Evolutionary conservation across 2,888 invertebrate species (phyloP).

Genomic region (Amblyteles armatorius): DNA sequence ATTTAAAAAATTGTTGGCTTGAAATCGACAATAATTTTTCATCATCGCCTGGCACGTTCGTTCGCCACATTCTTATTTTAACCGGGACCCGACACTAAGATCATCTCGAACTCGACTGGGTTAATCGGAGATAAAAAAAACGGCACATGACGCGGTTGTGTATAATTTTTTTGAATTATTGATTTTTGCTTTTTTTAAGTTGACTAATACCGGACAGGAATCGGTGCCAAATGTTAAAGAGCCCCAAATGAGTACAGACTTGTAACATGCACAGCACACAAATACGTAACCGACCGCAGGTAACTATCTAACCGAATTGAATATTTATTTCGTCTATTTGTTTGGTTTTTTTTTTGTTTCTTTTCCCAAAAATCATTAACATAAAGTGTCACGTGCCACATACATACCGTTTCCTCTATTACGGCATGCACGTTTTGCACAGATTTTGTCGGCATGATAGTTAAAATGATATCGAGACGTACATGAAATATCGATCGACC

Average conservation of each 20-base stretch:
- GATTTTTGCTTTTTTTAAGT: slow-evolving; percentile 84
- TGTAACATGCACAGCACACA: slow-evolving; percentile 84
- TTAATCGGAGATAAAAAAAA: slow-evolving; percentile 12
- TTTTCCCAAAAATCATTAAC: slow-evolving; percentile 56
- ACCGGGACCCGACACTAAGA: slow-evolving; percentile 31
- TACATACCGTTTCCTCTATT: slow-evolving; percentile 68
- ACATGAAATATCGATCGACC: slow-evolving; percentile 60
- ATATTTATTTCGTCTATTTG: slow-evolving; percentile 68
- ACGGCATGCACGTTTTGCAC: slow-evolving; percentile 78
- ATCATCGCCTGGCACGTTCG: slow-evolving; percentile 17
- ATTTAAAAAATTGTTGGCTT: not conserved
- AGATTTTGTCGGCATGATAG: slow-evolving; percentile 71
- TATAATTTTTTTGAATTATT: slow-evolving; percentile 77
- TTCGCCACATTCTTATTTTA: slow-evolving; percentile 37
- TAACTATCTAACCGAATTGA: slow-evolving; percentile 82
- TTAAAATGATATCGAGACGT: slow-evolving; percentile 63
- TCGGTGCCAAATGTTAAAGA: slow-evolving; percentile 83
- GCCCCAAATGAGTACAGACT: slow-evolving; percentile 84
- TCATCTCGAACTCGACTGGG: slow-evolving; percentile 24
- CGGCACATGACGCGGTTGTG: slow-evolving; percentile 58
- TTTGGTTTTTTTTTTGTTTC: slow-evolving; percentile 66
- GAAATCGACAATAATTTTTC: slow-evolving; percentile 26
- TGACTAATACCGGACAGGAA: slow-evolving; percentile 84
- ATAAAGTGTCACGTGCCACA: slow-evolving; percentile 54
- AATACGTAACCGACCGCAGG: slow-evolving; percentile 83